Base-by-base conservation (phyloP, 2,113 vertebrate species). In the Calypte anna region DNA sequence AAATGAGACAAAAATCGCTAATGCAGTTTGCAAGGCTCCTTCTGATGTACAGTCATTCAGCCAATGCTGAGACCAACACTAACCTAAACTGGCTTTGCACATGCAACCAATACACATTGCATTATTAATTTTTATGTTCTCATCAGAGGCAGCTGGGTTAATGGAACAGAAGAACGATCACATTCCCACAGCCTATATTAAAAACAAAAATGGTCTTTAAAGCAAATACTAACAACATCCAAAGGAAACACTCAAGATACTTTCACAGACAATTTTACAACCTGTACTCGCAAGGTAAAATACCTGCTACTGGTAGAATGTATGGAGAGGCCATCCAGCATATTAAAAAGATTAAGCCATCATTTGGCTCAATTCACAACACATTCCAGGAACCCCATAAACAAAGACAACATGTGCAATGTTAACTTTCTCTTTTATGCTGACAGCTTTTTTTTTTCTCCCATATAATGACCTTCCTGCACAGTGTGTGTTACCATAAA, bases 401-500 rank as follows among this genome's bases (percentile, higher is more conserved):
- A 97, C 94, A 97, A 97, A 97, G 97, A 97, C 96, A 95, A 96
- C 82, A 97, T 96, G 96, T 97, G 91, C 95, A 94, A 95, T 75
- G 94, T 92, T 97, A 98, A 97, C 96, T 97, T 98, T 97, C 96
- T 97, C 96, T 97, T 98, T 96, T 93, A 97, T 97, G 97, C 95
- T 97, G 96, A 97, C 96, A 95, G 95, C 72, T 95, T 95, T 93
- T 96, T 92, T 95, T 92, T 95, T 96, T 97, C 97, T 95, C 96
- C 94, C 57, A 43, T 95, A 96, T 97, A 98, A 98, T 97, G 96
- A 98, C 96, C 96, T 98, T 98, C 97, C 96, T 96, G 97, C 98
- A 97, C 97, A 98, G 98, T 98, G 93, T 98, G 98, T 90, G 96
- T 96, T 96, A 93, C 96, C 95, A 97, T 98, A 97, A 97, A 98